Base-by-base conservation (phyloP, 2,888 invertebrate species). In the Dolomedes plantarius region DNA sequence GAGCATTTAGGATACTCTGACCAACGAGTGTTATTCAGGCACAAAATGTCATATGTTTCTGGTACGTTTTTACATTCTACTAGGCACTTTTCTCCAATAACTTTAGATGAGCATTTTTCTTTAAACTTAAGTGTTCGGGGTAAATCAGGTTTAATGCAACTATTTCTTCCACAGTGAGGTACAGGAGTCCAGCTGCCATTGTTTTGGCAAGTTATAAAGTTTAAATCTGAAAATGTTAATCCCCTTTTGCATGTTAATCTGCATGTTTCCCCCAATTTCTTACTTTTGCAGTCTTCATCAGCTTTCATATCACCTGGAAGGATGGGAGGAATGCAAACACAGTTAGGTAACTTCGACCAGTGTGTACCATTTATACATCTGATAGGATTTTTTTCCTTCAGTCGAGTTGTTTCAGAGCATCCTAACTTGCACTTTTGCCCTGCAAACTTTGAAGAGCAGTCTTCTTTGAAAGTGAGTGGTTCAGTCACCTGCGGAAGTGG, bases 1-100 rank as follows among this genome's bases (percentile, higher is more conserved):
- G 75, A 27, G 19, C 82, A 82, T 1, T 76, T 62, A 11, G 75
- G 71, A 50, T 64, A 23, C 16, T 11, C 16, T 0, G 68, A 68
- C 81, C 74, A 81, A 3, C 29, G 28, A 16, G 29, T 29, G 16
- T 1, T 28, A 29, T 46, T 71, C 2, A 71, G 1, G 46, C 71
- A 71, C 16, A 28, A n/a, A 9, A 71, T 71, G n/a, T 29, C 6
- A 2, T 9, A 65, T 6, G 32, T 31, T 36, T 73, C 9, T 19
- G 67, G 16, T 56, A 56, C 23, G 23, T 56, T 56, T 3, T 68
- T 50, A 9, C 67, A 67, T 9, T 36, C 23, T 6, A 67, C 32
- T 5, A 0, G 6, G 23, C 67, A 67, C 1, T 19, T 36, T 9
- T 67, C 67, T 9, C 67, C 67, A 1, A 32, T 19, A n/a, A 1